Evolutionary conservation across 53 echinoderm and acorn worm species (phyloP), one percentile per base, ranked within the genome.

Genomic region (Stichopus horrens): DNA sequence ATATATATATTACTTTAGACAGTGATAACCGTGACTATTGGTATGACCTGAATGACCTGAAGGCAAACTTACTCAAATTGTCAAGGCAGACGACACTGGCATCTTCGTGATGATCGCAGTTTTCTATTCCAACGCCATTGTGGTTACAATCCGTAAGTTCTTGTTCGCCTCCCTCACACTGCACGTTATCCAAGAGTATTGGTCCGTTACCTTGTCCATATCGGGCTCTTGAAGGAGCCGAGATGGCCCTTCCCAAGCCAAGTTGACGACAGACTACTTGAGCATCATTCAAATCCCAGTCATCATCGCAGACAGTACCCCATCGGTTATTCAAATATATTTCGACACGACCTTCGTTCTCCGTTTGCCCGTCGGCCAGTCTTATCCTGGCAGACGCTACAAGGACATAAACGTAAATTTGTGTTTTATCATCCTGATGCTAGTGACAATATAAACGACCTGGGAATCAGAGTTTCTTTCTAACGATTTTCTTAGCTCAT

Each of bases 241-340:
- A 84, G 10, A 88, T 59, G 4, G 90, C 90, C 23, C 90, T 88
- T 14, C 59, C 90, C 60, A 77, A 92, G 21, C 94, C 92, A 20
- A 94, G 90, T 74, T 90, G 83, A 53, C 90, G 92, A 57, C 94
- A 94, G 0, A 94, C 88, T 7, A 94, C 92, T 21, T 53, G 19
- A 1, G 94, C 94, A 5, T 92, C 94, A 16, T 54, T 52, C 2
- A 78, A 23, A 58, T 88, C 90, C 92, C 92, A 94, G 5, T 57
- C 53, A 20, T 88, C 88, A 63, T 94, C 92, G 53, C 94, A 94
- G 7, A 94, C 83, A 9, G 94, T 92, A 3, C 94, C 92, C 94
- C 94, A 94, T 16, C 73, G 83, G 1, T 88, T 84, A 5, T 94
- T 88, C 77, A 92, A 90, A 58, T 90, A 83, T 18, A 94, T 74